A percentile compares a stretch with the other conserved stretches of the same genome.
phyloP scores from a whole-genome alignment of 53 echinoderm and acorn worm species.

The Hippasteria phrygiana region DNA sequence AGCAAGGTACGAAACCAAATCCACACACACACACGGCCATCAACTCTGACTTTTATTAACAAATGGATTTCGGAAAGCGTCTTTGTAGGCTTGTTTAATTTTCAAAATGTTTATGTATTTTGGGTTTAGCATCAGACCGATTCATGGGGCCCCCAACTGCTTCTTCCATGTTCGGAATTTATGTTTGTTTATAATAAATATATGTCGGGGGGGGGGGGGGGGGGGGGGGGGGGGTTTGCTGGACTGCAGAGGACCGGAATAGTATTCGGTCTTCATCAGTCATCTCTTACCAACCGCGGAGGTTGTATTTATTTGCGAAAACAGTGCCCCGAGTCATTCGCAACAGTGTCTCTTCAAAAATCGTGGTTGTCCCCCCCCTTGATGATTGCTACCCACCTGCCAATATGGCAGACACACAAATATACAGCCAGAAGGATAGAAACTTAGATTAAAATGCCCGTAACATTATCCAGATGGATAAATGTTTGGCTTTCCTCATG shows the following conservation, averaged over 20 bases:
- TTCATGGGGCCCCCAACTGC: neutral
- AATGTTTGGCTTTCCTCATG: conserved; percentile 48
- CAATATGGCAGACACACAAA: neutral
- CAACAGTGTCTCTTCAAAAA: conserved; percentile 31
- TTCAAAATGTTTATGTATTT: neutral
- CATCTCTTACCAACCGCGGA: conserved; percentile 17
- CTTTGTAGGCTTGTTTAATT: neutral
- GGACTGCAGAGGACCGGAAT: neutral
- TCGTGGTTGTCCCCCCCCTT: neutral
- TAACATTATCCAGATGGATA: conserved; percentile 33
- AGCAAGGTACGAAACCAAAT: neutral
- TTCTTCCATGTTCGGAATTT: conserved; percentile 12
- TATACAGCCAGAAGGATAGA: conserved; percentile 17
- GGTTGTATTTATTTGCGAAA: conserved; percentile 31
- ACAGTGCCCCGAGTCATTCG: neutral
- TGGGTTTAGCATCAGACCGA: neutral
- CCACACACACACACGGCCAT: neutral
- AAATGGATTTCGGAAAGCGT: neutral
- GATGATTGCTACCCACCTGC: conserved; percentile 2
- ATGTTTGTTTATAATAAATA: conserved; percentile 52
- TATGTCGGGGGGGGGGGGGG: neutral
- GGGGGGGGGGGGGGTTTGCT: no score
- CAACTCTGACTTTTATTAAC: neutral
- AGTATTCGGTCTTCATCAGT: conserved; percentile 8
- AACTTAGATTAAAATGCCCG: conserved; percentile 52